These are phyloP conservation scores for Ischnura elegans DNA, from an alignment of 2,888 invertebrate species.

Conservation along the genomic window DNA sequence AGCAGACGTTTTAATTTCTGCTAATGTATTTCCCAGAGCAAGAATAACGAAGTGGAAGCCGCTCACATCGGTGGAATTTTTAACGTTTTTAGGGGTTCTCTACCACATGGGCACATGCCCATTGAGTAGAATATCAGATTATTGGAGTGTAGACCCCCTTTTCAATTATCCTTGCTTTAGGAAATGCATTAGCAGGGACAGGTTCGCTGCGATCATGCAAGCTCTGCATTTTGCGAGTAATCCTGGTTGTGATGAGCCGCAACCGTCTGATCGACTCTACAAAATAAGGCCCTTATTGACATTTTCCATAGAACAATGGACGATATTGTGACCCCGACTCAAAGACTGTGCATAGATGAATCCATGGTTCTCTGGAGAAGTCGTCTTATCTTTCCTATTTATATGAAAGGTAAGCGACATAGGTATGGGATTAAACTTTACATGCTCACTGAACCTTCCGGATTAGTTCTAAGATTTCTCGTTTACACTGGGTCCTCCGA, in stretches of 20 bases:
- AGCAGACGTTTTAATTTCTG: no score
- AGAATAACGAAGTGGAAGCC: no score
- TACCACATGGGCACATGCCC: no score
- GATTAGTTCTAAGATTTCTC: constrained; percentile 73
- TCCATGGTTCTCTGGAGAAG: constrained; percentile 75
- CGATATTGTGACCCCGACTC: constrained; percentile 73
- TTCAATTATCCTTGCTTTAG: background rate
- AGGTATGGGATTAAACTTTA: constrained; percentile 76
- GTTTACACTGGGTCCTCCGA: constrained; percentile 72
- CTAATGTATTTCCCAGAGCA: no score
- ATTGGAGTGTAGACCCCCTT: background rate
- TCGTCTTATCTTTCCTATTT: constrained; percentile 74
- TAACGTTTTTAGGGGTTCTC: no score
- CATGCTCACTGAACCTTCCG: constrained; percentile 75
- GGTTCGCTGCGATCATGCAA: background rate
- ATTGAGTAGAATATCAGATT: no score
- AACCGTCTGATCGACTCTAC: background rate
- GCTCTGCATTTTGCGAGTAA: background rate
- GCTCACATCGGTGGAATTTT: no score
- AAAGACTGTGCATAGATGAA: constrained; percentile 74
- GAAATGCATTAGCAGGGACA: background rate
- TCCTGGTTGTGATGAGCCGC: background rate
- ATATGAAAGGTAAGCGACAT: constrained; percentile 75
- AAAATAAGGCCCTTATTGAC: constrained; percentile 73
- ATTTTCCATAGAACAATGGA: constrained; percentile 75